These are phyloP conservation scores for Montipora capitata DNA, from an alignment of 92 coral and sea anemone genomes.

Conservation along the genomic window DNA sequence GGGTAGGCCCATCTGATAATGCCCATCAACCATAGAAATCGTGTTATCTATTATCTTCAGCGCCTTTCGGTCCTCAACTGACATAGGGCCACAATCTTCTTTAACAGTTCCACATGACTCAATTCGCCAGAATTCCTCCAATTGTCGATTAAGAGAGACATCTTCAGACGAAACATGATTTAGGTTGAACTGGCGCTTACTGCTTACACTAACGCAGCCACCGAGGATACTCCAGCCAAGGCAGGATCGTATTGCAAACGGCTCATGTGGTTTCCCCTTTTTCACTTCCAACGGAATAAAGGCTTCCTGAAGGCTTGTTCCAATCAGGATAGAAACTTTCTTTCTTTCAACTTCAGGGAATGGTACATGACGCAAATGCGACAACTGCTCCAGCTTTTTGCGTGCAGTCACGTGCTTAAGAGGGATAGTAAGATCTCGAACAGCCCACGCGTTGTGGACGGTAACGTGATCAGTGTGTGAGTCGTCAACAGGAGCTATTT, in stretches of 20 bases:
- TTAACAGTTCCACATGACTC: not conserved
- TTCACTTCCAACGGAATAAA: constrained; percentile 25
- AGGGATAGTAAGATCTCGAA: constrained; percentile 43
- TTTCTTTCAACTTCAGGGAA: constrained; percentile 1
- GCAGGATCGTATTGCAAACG: constrained; percentile 11
- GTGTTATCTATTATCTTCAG: constrained; percentile 40
- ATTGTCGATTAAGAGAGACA: constrained; percentile 17
- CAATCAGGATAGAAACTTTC: constrained; percentile 54
- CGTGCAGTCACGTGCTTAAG: constrained; percentile 32
- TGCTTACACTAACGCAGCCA: not conserved
- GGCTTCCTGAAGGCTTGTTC: constrained; percentile 8
- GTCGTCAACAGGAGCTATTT: constrained; percentile 25
- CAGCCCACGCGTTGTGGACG: constrained; percentile 6
- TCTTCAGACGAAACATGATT: constrained; percentile 2
- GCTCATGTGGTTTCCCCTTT: constrained; percentile 22
- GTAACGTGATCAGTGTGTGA: not conserved
- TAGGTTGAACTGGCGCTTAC: constrained; percentile 6
- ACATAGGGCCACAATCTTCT: not conserved
- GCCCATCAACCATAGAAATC: constrained; percentile 20
- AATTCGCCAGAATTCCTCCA: constrained; percentile 59
- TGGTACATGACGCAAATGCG: constrained; percentile 38
- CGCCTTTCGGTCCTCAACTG: constrained; percentile 57
- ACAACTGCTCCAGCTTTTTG: constrained; percentile 31
- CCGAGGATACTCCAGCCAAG: constrained; percentile 15
- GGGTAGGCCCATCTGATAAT: too few species aligned